Percentiles rank a stretch among this genome's conserved stretches.
These are phyloP conservation scores for Notechis scutatus DNA, from an alignment of 2,113 vertebrate genomes.

Conservation along the genomic window DNA sequence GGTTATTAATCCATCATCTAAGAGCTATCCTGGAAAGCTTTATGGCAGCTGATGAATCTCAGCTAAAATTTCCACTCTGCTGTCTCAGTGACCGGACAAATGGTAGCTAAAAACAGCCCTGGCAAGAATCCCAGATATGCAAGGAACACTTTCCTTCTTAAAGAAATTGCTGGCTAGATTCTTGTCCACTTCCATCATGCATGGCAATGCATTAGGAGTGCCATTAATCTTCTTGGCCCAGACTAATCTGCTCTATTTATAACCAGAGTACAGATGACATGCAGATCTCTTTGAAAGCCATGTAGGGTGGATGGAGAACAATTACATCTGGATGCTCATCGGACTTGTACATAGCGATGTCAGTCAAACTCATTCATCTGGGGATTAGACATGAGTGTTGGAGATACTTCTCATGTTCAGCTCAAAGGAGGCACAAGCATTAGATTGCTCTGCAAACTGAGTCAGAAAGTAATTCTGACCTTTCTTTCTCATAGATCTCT, in stretches of 20 bases:
- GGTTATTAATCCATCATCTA: background rate
- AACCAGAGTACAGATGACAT: background rate
- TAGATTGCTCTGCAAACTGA: background rate
- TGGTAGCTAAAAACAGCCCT: background rate
- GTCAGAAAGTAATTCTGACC: background rate
- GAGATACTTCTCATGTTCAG: background rate
- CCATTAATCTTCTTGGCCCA: background rate
- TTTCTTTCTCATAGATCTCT: background rate
- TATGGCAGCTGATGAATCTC: background rate
- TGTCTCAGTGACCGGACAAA: background rate
- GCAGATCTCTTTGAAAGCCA: background rate
- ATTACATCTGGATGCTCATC: background rate
- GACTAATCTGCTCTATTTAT: background rate
- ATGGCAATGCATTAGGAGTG: background rate
- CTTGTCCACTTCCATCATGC: background rate
- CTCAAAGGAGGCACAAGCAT: background rate
- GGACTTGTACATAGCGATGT: background rate
- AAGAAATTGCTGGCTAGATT: background rate
- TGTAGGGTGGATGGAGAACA: background rate
- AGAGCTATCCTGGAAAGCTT: background rate
- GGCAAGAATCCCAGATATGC: background rate
- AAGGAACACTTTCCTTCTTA: background rate
- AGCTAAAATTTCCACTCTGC: background rate
- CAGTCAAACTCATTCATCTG: background rate
- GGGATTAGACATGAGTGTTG: background rate